A percentile compares a stretch with the other conserved stretches of the same genome.
Conservation (phyloP, 2,888 invertebrate species). For the Thymelicus lineola region DNA sequence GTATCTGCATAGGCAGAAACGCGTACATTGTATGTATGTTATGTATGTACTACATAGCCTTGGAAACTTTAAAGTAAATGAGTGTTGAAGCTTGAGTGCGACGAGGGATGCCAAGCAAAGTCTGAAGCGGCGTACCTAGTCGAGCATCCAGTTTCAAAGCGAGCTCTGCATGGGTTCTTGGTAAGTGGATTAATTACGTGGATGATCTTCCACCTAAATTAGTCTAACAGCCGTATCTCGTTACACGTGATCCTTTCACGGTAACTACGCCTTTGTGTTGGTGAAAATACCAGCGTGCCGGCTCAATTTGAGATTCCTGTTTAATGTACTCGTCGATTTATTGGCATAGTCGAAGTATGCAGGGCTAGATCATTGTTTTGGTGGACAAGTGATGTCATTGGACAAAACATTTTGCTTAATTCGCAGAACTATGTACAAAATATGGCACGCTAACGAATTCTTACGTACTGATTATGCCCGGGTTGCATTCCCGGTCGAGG, state of each 20-base stretch:
- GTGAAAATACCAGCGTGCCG: background rate
- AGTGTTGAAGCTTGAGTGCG: slow-evolving; percentile 29
- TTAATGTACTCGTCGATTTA: background rate
- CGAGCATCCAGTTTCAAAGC: slow-evolving; percentile 71
- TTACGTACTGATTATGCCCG: too few relatives aligned
- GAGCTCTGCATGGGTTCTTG: slow-evolving; percentile 54
- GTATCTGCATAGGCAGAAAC: too few relatives aligned
- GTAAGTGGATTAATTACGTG: slow-evolving; percentile 81
- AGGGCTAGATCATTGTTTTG: background rate
- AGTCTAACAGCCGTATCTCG: slow-evolving; percentile 70
- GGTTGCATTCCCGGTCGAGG: too few relatives aligned
- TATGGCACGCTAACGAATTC: too few relatives aligned
- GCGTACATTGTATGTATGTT: too few relatives aligned
- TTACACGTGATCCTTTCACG: slow-evolving; percentile 47
- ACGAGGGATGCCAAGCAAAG: slow-evolving; percentile 44
- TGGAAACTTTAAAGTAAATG: too few relatives aligned
- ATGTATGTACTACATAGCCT: too few relatives aligned
- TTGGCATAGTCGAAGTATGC: too few relatives aligned
- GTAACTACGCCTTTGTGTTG: slow-evolving; percentile 27
- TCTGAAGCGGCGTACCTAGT: slow-evolving; percentile 50
- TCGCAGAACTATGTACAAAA: too few relatives aligned
- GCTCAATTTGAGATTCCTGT: slow-evolving; percentile 2
- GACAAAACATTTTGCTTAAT: too few relatives aligned
- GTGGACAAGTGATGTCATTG: too few relatives aligned
- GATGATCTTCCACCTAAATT: slow-evolving; percentile 77